phyloP scores from a whole-genome alignment of 2,888 invertebrate genomes.

The Pandemis corylana region DNA sequence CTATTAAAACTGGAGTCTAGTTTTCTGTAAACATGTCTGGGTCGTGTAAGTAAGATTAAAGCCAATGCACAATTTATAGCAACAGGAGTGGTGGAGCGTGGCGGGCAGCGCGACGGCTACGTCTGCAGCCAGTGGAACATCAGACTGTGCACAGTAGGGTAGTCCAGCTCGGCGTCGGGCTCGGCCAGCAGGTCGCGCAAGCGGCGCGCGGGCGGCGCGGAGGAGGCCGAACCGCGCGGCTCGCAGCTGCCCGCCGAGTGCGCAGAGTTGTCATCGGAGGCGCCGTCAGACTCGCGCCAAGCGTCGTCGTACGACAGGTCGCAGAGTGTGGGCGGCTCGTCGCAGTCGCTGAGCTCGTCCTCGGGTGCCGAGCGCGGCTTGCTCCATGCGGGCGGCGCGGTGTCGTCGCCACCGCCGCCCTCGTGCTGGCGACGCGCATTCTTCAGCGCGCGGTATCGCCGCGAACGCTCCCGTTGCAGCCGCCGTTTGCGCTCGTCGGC shows the following conservation, averaged over 20 bases:
- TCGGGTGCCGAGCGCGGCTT: slow-evolving; percentile 64
- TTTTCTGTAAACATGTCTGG: neutral
- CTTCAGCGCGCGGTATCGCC: slow-evolving; percentile 76
- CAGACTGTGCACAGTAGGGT: slow-evolving; percentile 80
- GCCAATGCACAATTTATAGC: neutral
- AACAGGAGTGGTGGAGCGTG: slow-evolving; percentile 40
- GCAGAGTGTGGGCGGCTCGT: slow-evolving; percentile 79
- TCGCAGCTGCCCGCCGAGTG: slow-evolving; percentile 69
- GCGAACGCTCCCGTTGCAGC: slow-evolving; percentile 75
- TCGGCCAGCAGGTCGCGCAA: slow-evolving; percentile 75
- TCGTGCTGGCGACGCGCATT: slow-evolving; percentile 78
- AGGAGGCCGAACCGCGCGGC: slow-evolving; percentile 52
- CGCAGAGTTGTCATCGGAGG: slow-evolving; percentile 78
- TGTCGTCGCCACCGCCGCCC: slow-evolving; percentile 60
- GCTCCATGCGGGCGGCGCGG: slow-evolving; percentile 54
- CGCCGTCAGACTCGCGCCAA: slow-evolving; percentile 76
- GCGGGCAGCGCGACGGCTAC: slow-evolving; percentile 60
- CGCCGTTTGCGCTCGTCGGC: slow-evolving; percentile 79
- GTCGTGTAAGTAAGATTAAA: neutral
- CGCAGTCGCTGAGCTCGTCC: slow-evolving; percentile 74
- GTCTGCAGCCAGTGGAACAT: slow-evolving; percentile 84
- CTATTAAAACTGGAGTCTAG: neutral
- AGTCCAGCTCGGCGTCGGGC: slow-evolving; percentile 78
- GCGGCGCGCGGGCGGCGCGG: slow-evolving; percentile 61
- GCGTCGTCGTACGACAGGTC: slow-evolving; percentile 72